phyloP scores from a whole-genome alignment of 2,888 invertebrate genomes.

The Archaeoteleia sp. region DNA sequence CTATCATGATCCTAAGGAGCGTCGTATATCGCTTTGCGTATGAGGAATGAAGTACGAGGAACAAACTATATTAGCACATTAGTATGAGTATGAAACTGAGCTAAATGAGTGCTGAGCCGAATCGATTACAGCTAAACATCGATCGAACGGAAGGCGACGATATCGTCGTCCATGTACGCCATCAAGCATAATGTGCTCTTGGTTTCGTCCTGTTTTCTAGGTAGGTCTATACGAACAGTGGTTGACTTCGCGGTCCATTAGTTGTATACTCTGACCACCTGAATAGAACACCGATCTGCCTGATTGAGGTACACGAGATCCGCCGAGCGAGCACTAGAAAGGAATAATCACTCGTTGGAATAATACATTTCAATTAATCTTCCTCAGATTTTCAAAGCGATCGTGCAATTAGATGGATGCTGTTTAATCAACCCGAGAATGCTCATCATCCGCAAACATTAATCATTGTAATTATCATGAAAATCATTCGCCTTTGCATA shows the following conservation, averaged over 20 bases:
- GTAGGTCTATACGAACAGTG: conserved; percentile 39
- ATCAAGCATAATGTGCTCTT: conserved; percentile 50
- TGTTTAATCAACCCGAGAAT: too few relatives aligned
- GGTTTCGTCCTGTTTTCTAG: conserved; percentile 39
- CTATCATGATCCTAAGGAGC: too few relatives aligned
- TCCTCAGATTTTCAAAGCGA: conserved; percentile 3
- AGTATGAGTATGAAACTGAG: conserved; percentile 24
- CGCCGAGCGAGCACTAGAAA: conserved; percentile 13
- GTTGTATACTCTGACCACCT: conserved; percentile 57
- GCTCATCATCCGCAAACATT: too few relatives aligned
- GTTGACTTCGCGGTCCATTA: conserved; percentile 61
- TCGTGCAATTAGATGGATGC: too few relatives aligned
- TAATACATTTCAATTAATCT: conserved; percentile 40
- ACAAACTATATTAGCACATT: conserved; percentile 28
- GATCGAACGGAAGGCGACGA: conserved; percentile 56
- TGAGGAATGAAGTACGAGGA: conserved; percentile 21
- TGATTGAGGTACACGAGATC: conserved; percentile 26
- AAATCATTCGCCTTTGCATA: neutral
- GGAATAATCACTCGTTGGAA: conserved; percentile 7
- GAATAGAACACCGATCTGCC: conserved; percentile 49
- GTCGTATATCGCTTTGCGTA: neutral
- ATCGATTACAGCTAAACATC: conserved; percentile 51
- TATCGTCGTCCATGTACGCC: conserved; percentile 52
- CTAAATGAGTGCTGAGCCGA: conserved; percentile 32
- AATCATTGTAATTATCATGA: too few relatives aligned